Conservation (phyloP, 2,888 invertebrate genomes). For the Agonopterix alstromeriana region DNA sequence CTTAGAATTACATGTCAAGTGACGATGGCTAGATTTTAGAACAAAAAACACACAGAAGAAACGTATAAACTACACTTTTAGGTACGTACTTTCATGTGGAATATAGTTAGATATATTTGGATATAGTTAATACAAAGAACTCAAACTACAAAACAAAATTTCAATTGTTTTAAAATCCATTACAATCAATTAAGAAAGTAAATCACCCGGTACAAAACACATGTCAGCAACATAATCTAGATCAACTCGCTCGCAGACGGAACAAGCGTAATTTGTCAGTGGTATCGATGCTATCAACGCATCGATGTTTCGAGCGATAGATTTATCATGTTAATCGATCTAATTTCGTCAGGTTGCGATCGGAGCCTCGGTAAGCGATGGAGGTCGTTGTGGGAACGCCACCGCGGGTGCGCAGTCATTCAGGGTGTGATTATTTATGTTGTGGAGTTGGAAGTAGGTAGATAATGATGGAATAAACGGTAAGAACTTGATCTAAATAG, state of each 20-base stretch:
- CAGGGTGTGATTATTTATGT: slow-evolving; percentile 5
- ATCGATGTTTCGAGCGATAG: slow-evolving; percentile 51
- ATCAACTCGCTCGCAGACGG: slow-evolving; percentile 39
- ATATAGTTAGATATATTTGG: too few relatives aligned
- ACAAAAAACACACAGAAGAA: too few relatives aligned
- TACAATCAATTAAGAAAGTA: neutral
- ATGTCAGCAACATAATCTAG: slow-evolving; percentile 20
- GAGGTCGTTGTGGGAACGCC: slow-evolving; percentile 69
- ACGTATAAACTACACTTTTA: too few relatives aligned
- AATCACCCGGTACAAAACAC: slow-evolving; percentile 4
- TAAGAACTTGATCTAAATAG: too few relatives aligned
- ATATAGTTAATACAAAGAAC: too few relatives aligned
- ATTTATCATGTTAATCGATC: slow-evolving; percentile 75
- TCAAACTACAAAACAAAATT: too few relatives aligned
- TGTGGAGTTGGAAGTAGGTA: slow-evolving; percentile 3
- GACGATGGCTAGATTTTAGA: too few relatives aligned
- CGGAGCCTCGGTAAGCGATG: slow-evolving; percentile 51
- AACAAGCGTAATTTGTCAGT: slow-evolving; percentile 70
- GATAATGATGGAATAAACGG: too few relatives aligned
- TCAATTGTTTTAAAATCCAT: too few relatives aligned
- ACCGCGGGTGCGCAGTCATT: slow-evolving; percentile 65
- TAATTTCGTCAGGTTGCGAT: slow-evolving; percentile 64
- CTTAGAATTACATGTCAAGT: too few relatives aligned
- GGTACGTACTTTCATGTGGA: too few relatives aligned
- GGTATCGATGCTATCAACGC: slow-evolving; percentile 56